A percentile compares a stretch with the other conserved stretches of the same genome.
Evolutionary conservation across 2,888 invertebrate species (phyloP).

Genomic region (Drosophila phalerata): DNA sequence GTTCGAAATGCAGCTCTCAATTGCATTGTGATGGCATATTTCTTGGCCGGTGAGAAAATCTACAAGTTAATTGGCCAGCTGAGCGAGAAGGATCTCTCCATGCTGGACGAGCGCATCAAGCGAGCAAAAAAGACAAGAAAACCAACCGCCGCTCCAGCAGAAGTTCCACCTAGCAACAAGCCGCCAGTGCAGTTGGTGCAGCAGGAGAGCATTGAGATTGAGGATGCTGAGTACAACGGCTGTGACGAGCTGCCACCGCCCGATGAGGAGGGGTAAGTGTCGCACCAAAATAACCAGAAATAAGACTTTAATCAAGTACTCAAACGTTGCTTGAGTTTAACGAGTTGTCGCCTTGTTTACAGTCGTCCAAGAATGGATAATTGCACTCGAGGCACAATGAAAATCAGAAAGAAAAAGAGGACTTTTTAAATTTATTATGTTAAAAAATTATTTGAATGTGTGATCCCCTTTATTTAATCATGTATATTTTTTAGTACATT

Average conservation of each 20-base stretch:
- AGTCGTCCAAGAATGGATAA: constrained; percentile 7
- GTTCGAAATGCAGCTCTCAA: constrained; percentile 98
- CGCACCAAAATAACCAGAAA: not conserved
- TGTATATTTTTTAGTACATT: constrained; percentile 30
- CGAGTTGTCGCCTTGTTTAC: constrained; percentile 12
- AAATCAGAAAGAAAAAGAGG: constrained; percentile 1
- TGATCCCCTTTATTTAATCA: constrained; percentile 12
- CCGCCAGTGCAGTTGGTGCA: constrained; percentile 64
- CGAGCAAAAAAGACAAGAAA: constrained; percentile 91
- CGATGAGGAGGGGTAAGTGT: constrained; percentile 80
- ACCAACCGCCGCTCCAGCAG: constrained; percentile 84
- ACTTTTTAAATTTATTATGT: not conserved
- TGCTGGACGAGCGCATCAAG: constrained; percentile 98
- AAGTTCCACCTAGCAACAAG: constrained; percentile 83
- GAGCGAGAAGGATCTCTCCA: constrained; percentile 96
- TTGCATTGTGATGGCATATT: constrained; percentile 95
- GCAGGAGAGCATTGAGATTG: constrained; percentile 85
- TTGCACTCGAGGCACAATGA: constrained; percentile 1
- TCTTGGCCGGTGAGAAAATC: constrained; percentile 94
- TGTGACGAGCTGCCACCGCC: constrained; percentile 83
- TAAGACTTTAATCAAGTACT: constrained; percentile 3
- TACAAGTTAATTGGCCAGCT: constrained; percentile 97
- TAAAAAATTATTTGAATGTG: constrained; percentile 3
- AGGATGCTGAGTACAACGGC: constrained; percentile 84
- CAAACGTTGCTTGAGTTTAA: constrained; percentile 1